Evolutionary conservation across 2,113 vertebrate genomes (phyloP).

Genomic region (Takifugu flavidus): DNA sequence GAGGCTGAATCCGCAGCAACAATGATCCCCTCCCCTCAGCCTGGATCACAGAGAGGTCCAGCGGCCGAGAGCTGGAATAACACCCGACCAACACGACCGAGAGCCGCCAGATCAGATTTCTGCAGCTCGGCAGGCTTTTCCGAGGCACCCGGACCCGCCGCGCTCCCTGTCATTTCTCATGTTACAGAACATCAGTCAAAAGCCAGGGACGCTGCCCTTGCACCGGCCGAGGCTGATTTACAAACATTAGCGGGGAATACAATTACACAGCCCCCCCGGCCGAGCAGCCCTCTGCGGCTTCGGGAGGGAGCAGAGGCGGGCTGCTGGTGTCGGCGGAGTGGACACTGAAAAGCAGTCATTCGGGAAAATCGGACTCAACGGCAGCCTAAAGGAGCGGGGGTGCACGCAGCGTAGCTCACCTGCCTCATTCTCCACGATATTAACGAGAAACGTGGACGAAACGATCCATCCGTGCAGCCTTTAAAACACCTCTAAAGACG

Average conservation of each 20-base stretch:
- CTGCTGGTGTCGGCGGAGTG: slow-evolving; percentile 11
- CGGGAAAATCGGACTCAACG: neutral
- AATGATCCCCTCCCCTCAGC: slow-evolving; percentile 51
- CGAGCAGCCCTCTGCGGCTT: slow-evolving; percentile 69
- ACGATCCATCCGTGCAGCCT: slow-evolving; percentile 8
- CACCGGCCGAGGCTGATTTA: slow-evolving; percentile 84
- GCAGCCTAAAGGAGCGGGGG: slow-evolving; percentile 3
- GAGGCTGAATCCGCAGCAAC: slow-evolving; percentile 43
- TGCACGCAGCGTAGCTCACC: slow-evolving; percentile 47
- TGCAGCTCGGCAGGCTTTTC: slow-evolving; percentile 13
- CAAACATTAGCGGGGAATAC: slow-evolving; percentile 90
- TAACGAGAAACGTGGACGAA: slow-evolving; percentile 27
- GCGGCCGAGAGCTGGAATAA: slow-evolving; percentile 70
- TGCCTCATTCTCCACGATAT: slow-evolving; percentile 39
- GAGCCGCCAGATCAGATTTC: slow-evolving; percentile 65
- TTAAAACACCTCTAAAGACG: too few species aligned
- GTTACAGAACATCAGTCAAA: slow-evolving; percentile 88
- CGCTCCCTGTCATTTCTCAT: slow-evolving; percentile 83
- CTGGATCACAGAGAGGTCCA: slow-evolving; percentile 44
- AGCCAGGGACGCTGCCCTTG: slow-evolving; percentile 80
- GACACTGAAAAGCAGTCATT: slow-evolving; percentile 36
- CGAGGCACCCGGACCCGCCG: slow-evolving; percentile 70
- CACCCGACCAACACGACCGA: slow-evolving; percentile 73
- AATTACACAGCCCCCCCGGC: slow-evolving; percentile 78
- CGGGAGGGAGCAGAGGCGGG: slow-evolving; percentile 25